Conservation (phyloP, 2,888 invertebrate genomes). For the Hemicrepidius hirtus region DNA sequence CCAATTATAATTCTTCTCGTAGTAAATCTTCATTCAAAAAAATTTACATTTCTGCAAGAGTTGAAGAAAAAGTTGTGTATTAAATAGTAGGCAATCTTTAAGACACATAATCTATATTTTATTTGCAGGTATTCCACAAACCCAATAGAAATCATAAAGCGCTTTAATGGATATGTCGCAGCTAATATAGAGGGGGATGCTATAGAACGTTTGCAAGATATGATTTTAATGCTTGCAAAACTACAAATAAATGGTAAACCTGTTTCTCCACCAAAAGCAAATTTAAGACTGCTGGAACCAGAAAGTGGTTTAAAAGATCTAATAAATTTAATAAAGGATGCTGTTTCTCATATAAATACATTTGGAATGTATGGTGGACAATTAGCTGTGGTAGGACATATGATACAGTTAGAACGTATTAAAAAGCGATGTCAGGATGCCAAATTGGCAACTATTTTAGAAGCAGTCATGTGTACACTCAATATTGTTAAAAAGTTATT, state of each 20-base stretch:
- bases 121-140: constrained; percentile 72
- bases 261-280: constrained; percentile 11
- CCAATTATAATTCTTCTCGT: too few relatives aligned
- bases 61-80: too few relatives aligned
- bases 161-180: constrained; percentile 57
- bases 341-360: constrained; percentile 71
- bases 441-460: constrained; percentile 59
- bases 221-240: constrained; percentile 44
- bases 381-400: constrained; percentile 76
- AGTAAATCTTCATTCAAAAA: too few relatives aligned
- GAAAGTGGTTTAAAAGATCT: constrained; percentile 61
- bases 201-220: constrained; percentile 49
- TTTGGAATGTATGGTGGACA: constrained; percentile 77
- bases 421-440: constrained; percentile 73
- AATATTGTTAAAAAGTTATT: constrained; percentile 74
- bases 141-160: constrained; percentile 69
- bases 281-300: constrained; percentile 62
- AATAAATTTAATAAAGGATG: constrained; percentile 63
- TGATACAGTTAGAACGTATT: constrained; percentile 79
- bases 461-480: constrained; percentile 69
- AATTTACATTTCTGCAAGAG: too few relatives aligned
- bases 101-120: neutral
- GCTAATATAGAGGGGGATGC: constrained; percentile 50
- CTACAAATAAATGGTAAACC: constrained; percentile 56
- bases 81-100: neutral